A percentile compares a stretch with the other conserved stretches of the same genome.
Conservation (phyloP, 2,888 invertebrate species). For the Tipula helvola region DNA sequence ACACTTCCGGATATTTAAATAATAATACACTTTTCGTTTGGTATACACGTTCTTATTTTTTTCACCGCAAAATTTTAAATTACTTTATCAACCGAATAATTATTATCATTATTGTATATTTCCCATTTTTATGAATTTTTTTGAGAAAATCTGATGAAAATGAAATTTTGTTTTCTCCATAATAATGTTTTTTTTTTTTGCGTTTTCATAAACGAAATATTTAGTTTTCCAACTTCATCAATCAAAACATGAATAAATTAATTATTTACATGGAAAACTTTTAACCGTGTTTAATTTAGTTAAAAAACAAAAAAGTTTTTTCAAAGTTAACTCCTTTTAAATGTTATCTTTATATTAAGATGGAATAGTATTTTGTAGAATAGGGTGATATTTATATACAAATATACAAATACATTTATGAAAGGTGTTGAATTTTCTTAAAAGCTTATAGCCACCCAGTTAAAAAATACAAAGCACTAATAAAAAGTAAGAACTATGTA, state of each 20-base stretch:
- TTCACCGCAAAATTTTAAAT: not conserved
- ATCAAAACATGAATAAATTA: not conserved
- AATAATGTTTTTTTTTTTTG: not conserved
- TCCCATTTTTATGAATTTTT: not conserved
- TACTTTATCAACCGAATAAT: not conserved
- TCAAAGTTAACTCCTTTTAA: not conserved
- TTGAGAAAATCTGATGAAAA: not conserved
- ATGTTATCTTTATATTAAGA: not conserved
- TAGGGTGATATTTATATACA: not conserved
- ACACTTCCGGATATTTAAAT: not conserved
- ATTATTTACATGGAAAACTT: not conserved
- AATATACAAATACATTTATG: not conserved
- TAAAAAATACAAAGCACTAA: not conserved
- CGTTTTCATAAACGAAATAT: not conserved
- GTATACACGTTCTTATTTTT: not conserved
- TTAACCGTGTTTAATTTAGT: not conserved
- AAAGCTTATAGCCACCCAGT: not conserved
- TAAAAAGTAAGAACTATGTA: not conserved
- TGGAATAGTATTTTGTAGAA: not conserved
- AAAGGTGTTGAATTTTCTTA: not conserved
- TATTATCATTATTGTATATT: not conserved
- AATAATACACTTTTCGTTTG: not conserved
- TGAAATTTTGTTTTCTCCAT: not conserved
- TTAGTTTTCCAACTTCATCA: not conserved
- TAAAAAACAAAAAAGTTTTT: not conserved